A percentile compares a stretch with the other conserved stretches of the same genome.
Evolutionary conservation across 2,888 invertebrate genomes (phyloP).

Genomic region (Taphrorychus bicolor): DNA sequence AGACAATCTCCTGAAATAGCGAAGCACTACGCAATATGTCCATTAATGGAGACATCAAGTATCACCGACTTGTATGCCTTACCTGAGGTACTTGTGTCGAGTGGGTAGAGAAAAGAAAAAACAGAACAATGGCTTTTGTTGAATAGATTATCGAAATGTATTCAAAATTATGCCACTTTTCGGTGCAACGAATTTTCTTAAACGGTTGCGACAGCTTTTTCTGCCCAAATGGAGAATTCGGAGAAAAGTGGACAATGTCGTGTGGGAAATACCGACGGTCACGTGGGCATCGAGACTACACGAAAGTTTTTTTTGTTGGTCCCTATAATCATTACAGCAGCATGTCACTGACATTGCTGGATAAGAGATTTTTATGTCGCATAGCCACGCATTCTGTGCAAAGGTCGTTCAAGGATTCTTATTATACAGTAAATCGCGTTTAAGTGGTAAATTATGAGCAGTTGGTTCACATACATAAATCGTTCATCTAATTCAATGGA

Average conservation of each 20-base stretch:
- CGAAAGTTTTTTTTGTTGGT: not conserved
- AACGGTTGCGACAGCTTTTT: slow-evolving; percentile 15
- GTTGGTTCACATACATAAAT: not conserved
- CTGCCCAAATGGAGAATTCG: slow-evolving; percentile 6
- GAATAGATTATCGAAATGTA: slow-evolving; percentile 13
- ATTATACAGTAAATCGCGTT: not conserved
- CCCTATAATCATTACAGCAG: not conserved
- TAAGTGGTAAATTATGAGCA: not conserved
- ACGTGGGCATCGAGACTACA: not conserved
- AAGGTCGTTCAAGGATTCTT: slow-evolving; percentile 27
- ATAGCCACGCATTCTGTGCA: not conserved
- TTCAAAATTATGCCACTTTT: slow-evolving; percentile 20
- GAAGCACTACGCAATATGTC: not conserved
- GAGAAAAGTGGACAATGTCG: slow-evolving; percentile 4
- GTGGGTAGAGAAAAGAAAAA: slow-evolving; percentile 16
- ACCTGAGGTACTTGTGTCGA: slow-evolving; percentile 1
- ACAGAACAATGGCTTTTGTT: slow-evolving; percentile 7
- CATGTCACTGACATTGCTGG: not conserved
- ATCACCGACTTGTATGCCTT: not conserved
- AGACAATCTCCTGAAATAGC: not conserved
- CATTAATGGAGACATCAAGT: slow-evolving; percentile 22
- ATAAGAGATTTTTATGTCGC: not conserved
- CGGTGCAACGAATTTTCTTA: slow-evolving; percentile 21
- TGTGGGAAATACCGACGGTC: slow-evolving; percentile 9
- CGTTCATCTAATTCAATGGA: not conserved